Evolutionary conservation across 2,113 vertebrate species (phyloP), one percentile per base, ranked within the genome.

Genomic region (Oryzias woworae): DNA sequence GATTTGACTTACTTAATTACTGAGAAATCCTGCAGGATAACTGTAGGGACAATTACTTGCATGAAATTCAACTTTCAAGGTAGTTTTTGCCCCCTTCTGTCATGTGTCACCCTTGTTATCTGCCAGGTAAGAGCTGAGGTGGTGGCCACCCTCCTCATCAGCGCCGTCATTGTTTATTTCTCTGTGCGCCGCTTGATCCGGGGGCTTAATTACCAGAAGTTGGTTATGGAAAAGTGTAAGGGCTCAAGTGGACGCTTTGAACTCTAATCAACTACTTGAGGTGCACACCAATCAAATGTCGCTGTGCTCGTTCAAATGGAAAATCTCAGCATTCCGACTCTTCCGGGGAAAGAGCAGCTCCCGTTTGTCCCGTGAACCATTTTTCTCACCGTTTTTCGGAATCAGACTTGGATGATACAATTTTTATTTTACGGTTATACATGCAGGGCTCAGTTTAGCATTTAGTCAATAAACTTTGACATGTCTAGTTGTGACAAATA

Each of bases 191-290:
- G 56, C 77, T 73, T 84, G 78, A 90, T 85, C 82, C 69, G 66
- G 62, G 65, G 80, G 84, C 84, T 89, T 90, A 90, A 90, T 90
- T 88, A 87, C 84, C 75, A 80, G 77, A 87, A 89, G 81, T 89
- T 58, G 79, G 78, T 85, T 82, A 84, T 4, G 87, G 70, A 86
- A 48, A 85, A 85, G 78, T 77, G 59, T 66, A 77, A 87, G 74
- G 85, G 81, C 73, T 91, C 84, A 87, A 89, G 78, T 81, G 84
- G 82, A 87, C 83, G 87, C 86, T 89, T 88, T 90, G 88, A 87
- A 85, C 85, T 87, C 50, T 88, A 90, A 87, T 90, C 87, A 82
- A 55, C 72, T 57, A 53, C 53, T 71, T 85, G 88, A 87, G 82
- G 76, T 23, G 69, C 74, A 75, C 81, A 77, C 78, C 76, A 84